Conservation (phyloP, 1,140 invertebrate species). For the Diploscapter pachys region DNA sequence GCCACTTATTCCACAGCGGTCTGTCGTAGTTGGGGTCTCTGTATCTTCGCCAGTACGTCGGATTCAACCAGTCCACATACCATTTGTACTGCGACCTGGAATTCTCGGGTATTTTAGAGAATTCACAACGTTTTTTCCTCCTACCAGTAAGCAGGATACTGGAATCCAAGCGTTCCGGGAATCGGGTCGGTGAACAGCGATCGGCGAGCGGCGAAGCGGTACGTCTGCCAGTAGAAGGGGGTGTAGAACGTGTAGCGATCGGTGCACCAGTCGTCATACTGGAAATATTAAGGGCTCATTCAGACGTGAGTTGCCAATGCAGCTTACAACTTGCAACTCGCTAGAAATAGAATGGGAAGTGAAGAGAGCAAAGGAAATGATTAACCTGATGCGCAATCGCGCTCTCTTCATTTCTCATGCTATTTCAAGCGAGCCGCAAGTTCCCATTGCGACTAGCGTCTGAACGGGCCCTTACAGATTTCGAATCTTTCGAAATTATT, state of each 20-base stretch:
- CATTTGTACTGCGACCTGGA: slow-evolving; percentile 53
- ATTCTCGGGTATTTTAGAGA: background rate
- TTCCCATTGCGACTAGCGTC: background rate
- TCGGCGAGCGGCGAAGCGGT: slow-evolving; percentile 48
- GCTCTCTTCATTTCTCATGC: too few relatives aligned
- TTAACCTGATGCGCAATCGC: too few relatives aligned
- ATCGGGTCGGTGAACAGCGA: slow-evolving; percentile 53
- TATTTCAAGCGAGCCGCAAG: background rate
- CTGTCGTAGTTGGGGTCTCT: slow-evolving; percentile 58
- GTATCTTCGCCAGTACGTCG: slow-evolving; percentile 51
- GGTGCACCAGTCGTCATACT: slow-evolving; percentile 46
- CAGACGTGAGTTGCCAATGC: background rate
- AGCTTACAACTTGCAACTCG: too few relatives aligned
- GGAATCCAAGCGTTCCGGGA: slow-evolving; percentile 45
- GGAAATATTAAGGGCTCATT: slow-evolving; percentile 1
- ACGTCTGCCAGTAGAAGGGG: slow-evolving; percentile 50
- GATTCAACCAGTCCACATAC: slow-evolving; percentile 54
- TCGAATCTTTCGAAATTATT: background rate
- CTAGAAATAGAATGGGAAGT: too few relatives aligned
- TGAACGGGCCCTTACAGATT: background rate
- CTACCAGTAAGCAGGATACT: slow-evolving; percentile 43
- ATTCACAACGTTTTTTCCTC: background rate
- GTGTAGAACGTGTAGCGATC: slow-evolving; percentile 44
- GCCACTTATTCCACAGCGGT: slow-evolving; percentile 53
- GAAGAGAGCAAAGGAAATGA: too few relatives aligned